Conservation (phyloP, 2,888 invertebrate genomes). For the Prosapia bicincta region DNA sequence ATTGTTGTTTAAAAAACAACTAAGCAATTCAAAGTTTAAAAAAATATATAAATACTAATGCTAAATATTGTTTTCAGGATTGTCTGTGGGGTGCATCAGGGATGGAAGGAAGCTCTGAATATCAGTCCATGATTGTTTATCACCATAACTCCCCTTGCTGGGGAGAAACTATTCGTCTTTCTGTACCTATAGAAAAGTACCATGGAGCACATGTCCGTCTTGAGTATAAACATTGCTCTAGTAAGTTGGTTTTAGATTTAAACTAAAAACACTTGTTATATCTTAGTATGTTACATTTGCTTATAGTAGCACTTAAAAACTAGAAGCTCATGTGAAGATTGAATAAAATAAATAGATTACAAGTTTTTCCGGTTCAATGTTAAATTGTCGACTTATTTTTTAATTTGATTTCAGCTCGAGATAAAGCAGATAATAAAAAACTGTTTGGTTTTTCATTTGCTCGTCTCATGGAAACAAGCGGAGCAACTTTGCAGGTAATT, state of each 20-base stretch:
- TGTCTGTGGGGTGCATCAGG: slow-evolving; percentile 88
- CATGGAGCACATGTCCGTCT: slow-evolving; percentile 87
- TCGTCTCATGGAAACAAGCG: slow-evolving; percentile 85
- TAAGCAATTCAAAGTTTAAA: too few species aligned
- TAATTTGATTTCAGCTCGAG: slow-evolving; percentile 62
- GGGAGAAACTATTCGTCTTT: slow-evolving; percentile 84
- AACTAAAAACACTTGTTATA: too few species aligned
- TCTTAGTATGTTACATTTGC: neutral
- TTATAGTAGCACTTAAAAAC: too few species aligned
- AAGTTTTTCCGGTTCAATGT: too few species aligned
- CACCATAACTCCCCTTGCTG: slow-evolving; percentile 93
- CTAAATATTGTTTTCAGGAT: slow-evolving; percentile 53
- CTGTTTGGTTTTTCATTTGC: slow-evolving; percentile 89
- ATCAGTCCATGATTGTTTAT: slow-evolving; percentile 86
- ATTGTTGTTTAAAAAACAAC: too few species aligned
- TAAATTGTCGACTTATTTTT: slow-evolving; percentile 7
- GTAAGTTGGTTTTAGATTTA: too few species aligned
- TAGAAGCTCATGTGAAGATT: neutral
- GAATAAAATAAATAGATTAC: too few species aligned
- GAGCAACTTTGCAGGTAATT: slow-evolving; percentile 64
- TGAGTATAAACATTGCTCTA: slow-evolving; percentile 91
- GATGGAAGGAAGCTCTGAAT: slow-evolving; percentile 65
- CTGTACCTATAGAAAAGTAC: slow-evolving; percentile 89
- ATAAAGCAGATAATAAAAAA: slow-evolving; percentile 82
- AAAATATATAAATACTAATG: too few species aligned